Percentiles rank a stretch among this genome's conserved stretches.
Conservation (phyloP, 2,888 invertebrate genomes). For the Gastrophysa polygoni region DNA sequence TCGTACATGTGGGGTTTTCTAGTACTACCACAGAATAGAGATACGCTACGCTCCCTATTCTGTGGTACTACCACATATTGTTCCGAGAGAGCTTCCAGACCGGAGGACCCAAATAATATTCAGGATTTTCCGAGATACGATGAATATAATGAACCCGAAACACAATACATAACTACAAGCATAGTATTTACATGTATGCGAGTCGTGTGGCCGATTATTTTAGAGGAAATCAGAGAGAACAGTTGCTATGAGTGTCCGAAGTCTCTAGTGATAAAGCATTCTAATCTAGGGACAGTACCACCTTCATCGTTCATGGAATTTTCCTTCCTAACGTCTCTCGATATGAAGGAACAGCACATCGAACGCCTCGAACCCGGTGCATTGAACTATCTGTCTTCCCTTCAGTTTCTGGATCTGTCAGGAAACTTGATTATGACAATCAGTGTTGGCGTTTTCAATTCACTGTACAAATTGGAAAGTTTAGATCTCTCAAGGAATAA, state of each 20-base stretch:
- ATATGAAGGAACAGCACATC: background rate
- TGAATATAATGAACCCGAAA: too few relatives aligned
- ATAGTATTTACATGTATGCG: too few relatives aligned
- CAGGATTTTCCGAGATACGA: too few relatives aligned
- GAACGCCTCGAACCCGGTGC: background rate
- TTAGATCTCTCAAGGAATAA: slow-evolving; percentile 1
- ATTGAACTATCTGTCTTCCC: background rate
- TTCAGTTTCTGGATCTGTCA: background rate
- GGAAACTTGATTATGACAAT: background rate
- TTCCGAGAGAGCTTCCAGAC: too few relatives aligned
- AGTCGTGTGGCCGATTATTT: too few relatives aligned
- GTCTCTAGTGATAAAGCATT: background rate
- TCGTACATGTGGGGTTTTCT: too few relatives aligned
- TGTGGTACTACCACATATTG: too few relatives aligned
- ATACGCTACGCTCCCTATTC: too few relatives aligned
- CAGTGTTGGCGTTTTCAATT: background rate
- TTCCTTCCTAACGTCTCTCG: background rate
- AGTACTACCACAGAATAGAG: too few relatives aligned
- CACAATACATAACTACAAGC: too few relatives aligned
- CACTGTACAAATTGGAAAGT: background rate
- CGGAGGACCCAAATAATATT: too few relatives aligned
- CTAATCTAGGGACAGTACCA: background rate
- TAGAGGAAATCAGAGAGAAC: too few relatives aligned
- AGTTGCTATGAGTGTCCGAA: background rate
- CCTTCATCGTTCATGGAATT: background rate